phyloP scores from a whole-genome alignment of 2,888 invertebrate genomes.

The Drosophila meridiana region DNA sequence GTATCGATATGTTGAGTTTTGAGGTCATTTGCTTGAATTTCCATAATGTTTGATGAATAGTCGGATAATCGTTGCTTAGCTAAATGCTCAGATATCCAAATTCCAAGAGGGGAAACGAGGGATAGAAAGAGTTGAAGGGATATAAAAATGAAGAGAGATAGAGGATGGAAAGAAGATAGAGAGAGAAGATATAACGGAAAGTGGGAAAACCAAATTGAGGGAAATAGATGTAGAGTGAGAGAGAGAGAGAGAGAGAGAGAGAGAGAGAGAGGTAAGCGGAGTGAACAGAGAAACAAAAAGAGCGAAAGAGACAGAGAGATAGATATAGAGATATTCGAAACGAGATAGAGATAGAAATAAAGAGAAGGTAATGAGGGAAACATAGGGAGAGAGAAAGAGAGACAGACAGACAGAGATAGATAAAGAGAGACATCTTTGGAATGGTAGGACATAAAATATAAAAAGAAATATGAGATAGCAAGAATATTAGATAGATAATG shows the following conservation, averaged over 20 bases:
- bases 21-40: slow-evolving; percentile 12
- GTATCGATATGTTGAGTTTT: slow-evolving; percentile 20
- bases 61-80: not conserved
- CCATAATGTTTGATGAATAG: slow-evolving; percentile 15
- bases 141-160: not conserved
- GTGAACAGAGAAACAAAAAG: not conserved
- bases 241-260: not conserved
- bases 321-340: too few relatives aligned
- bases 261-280: not conserved
- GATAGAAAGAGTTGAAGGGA: not conserved
- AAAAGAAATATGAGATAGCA: too few relatives aligned
- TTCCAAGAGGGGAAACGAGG: not conserved
- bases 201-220: not conserved
- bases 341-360: not conserved
- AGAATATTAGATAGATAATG: too few relatives aligned
- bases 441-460: too few relatives aligned
- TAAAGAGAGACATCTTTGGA: not conserved
- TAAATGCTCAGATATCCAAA: not conserved
- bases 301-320: not conserved
- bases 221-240: not conserved
- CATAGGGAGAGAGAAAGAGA: not conserved
- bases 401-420: not conserved
- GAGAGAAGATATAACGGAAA: not conserved
- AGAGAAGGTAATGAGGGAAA: not conserved
- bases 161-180: not conserved